Base-by-base conservation (phyloP, 2,797 vertebrate species). In the Gallinago nigripennis region DNA sequence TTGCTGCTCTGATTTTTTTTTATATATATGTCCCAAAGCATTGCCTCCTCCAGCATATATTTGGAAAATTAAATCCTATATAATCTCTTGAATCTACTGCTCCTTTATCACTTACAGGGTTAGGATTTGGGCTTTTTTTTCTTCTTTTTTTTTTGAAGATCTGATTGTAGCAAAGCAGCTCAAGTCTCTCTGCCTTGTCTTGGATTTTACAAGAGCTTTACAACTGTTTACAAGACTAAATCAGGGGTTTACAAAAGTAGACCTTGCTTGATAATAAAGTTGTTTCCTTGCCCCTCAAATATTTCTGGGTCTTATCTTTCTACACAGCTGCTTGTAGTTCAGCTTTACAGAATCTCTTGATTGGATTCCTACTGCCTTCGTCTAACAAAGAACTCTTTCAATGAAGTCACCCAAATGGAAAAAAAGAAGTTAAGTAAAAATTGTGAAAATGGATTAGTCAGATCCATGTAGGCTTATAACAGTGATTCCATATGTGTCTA, bases 221-320 rank as follows among this genome's bases (percentile, higher is more conserved):
- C 73, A 75, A 11, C 92, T 96, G 93, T 97, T 97, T 96, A 96
- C 94, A 96, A 93, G 90, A 80, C 92, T 95, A 95, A 96, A 97
- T 96, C 96, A 75, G 61, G 81, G 95, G 90, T 95, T 96, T 96
- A 95, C 78, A 95, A 92, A 96, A 92, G 90, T 94, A 95, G 94
- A 96, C 83, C 71, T 94, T 69, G 65, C 90, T 95, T 94, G 90
- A 93, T 96, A 95, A 97, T 96, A 81, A 96, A 96, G 96, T 96
- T 95, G 95, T 96, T 97, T 94, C 88, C 88, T 94, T 96, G 90
- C 86, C 86, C 91, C 86, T 95, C 93, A 96, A 91, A 96, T 96
- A 95, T 96, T 96, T 95, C 92, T 94, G 84, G 81, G 86, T 91
- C 93, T 96, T 96, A 96, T 96, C 96, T 95, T 95, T 87, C 92